These are phyloP conservation scores for Heliopora coerulea DNA, from an alignment of 92 coral and sea anemone species.

Conservation along the genomic window DNA sequence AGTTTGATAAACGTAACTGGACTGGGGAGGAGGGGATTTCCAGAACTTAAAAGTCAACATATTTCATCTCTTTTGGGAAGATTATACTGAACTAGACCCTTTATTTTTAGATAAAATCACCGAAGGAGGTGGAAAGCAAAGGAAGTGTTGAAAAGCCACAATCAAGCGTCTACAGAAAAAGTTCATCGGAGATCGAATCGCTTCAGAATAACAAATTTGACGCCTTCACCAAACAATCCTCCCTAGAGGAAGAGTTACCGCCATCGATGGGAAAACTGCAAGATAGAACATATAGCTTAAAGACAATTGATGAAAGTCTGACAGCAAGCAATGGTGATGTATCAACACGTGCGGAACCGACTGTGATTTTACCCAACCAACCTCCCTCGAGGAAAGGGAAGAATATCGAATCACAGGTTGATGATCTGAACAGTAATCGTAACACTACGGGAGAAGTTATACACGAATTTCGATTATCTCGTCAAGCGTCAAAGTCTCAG, in stretches of 20 bases:
- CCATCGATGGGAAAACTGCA: constrained; percentile 39
- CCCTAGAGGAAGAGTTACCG: constrained; percentile 14
- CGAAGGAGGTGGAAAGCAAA: not conserved
- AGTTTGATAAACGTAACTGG: too few relatives aligned
- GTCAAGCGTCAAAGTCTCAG: constrained; percentile 1
- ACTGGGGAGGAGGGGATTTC: too few relatives aligned
- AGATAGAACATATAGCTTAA: constrained; percentile 2
- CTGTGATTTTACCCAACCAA: not conserved
- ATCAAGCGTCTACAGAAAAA: not conserved
- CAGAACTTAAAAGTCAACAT: constrained; percentile 52
- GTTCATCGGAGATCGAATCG: not conserved
- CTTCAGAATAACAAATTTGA: not conserved
- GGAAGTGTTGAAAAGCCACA: not conserved
- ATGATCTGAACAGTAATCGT: not conserved
- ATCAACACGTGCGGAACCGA: not conserved
- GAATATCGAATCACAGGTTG: not conserved
- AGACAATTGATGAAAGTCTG: not conserved
- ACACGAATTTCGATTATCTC: constrained; percentile 29
- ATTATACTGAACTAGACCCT: not conserved
- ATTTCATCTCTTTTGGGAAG: not conserved
- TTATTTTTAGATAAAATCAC: constrained; percentile 1
- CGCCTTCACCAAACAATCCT: constrained; percentile 3
- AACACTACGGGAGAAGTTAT: constrained; percentile 11
- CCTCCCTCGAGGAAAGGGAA: not conserved
- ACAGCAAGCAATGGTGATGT: not conserved